Evolutionary conservation across 2,113 vertebrate species (phyloP).

Genomic region (Craseonycteris thonglongyai): DNA sequence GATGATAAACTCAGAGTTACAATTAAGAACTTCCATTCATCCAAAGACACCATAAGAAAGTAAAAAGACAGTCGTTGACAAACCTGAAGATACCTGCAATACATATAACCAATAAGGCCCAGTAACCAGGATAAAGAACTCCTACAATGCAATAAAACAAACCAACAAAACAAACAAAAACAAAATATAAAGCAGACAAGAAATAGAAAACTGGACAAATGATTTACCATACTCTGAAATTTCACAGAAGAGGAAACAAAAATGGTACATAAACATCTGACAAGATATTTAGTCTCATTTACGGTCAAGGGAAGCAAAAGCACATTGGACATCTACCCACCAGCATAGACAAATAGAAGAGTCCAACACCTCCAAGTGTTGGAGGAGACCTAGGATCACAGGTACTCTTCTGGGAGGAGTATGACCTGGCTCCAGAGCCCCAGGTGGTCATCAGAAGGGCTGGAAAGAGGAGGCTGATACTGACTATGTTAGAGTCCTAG

Average conservation of each 20-base stretch:
- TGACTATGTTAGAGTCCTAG: not conserved
- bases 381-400: not conserved
- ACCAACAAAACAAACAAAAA: no score
- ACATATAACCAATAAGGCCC: not conserved
- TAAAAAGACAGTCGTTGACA: not conserved
- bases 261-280: not conserved
- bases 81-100: not conserved
- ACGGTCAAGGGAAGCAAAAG: not conserved
- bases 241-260: not conserved
- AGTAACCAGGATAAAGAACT: not conserved
- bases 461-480: not conserved
- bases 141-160: not conserved
- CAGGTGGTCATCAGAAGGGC: not conserved
- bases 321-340: not conserved
- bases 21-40: not conserved
- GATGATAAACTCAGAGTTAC: not conserved
- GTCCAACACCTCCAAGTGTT: not conserved
- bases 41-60: not conserved
- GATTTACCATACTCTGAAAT: not conserved
- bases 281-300: not conserved
- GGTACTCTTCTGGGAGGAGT: fast-evolving
- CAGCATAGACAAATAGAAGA: not conserved
- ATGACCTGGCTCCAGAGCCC: not conserved
- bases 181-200: not conserved
- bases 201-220: not conserved